phyloP scores from a whole-genome alignment of 1,140 invertebrate species.

The Spodoptera litura region DNA sequence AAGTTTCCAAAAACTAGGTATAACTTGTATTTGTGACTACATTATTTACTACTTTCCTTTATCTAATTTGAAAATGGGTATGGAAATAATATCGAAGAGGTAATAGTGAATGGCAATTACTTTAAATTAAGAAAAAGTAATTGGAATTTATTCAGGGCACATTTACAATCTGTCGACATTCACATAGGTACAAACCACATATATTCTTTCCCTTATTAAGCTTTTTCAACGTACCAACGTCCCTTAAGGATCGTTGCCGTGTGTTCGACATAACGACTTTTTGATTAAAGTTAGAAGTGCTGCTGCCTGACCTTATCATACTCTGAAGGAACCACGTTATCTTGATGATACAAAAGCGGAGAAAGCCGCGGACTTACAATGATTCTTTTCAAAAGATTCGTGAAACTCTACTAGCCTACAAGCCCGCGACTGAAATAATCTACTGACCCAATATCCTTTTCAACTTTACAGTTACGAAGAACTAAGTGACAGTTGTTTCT shows the following conservation, averaged over 20 bases:
- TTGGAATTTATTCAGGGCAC: no score
- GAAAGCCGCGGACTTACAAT: neutral
- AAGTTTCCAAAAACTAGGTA: no score
- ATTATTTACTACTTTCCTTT: no score
- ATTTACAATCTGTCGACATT: neutral
- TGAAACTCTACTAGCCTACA: neutral
- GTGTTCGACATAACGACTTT: neutral
- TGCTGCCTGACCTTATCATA: neutral
- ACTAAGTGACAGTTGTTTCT: slow-evolving; percentile 2
- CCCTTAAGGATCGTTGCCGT: neutral
- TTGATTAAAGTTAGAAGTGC: neutral
- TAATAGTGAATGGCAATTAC: no score
- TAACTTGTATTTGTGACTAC: no score
- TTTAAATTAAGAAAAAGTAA: neutral
- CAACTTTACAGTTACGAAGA: neutral
- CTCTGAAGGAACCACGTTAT: neutral
- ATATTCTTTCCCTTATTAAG: neutral
- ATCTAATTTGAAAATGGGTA: no score
- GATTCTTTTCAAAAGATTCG: neutral
- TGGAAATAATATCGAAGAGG: no score
- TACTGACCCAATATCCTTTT: neutral
- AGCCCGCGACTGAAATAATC: neutral
- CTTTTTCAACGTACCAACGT: neutral
- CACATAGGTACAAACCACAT: neutral
- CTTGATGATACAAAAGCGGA: neutral